Percentiles rank a stretch among this genome's conserved stretches.
phyloP scores from a whole-genome alignment of 2,113 vertebrate genomes.

The Callionymus lyra region DNA sequence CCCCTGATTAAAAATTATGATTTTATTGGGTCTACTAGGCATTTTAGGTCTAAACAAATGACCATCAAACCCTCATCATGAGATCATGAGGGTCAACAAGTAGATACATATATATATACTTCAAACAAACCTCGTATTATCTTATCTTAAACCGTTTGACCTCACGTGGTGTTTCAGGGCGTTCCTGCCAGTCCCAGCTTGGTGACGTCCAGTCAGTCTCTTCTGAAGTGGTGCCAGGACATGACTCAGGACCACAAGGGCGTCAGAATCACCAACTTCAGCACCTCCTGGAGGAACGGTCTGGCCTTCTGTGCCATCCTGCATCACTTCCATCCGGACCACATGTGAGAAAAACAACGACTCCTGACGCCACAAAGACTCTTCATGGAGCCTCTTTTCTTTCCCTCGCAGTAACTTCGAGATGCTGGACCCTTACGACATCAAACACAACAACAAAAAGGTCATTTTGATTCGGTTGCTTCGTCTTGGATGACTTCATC shows the following conservation, averaged over 20 bases:
- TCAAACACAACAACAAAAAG: constrained; percentile 82
- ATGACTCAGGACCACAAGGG: constrained; percentile 71
- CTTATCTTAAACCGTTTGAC: no score
- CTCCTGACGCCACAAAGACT: neutral
- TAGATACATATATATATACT: no score
- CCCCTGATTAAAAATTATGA: no score
- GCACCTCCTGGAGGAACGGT: constrained; percentile 85
- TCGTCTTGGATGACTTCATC: neutral
- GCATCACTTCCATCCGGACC: constrained; percentile 77
- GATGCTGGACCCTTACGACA: constrained; percentile 73
- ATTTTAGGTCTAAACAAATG: no score
- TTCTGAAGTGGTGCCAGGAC: constrained; percentile 81
- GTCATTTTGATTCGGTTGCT: constrained; percentile 34
- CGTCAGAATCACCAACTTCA: constrained; percentile 79
- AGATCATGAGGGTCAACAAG: no score
- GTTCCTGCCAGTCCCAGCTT: constrained; percentile 18
- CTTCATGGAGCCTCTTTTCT: neutral
- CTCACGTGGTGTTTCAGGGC: constrained; percentile 31
- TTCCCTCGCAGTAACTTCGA: constrained; percentile 63
- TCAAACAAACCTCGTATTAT: no score
- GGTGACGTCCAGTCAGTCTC: constrained; percentile 71
- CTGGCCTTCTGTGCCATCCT: constrained; percentile 83
- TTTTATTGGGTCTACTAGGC: no score
- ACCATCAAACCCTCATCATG: no score
- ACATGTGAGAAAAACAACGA: constrained; percentile 66